phyloP scores from a whole-genome alignment of 1,140 invertebrate genomes.

The Anagrus nilaparvatae region DNA sequence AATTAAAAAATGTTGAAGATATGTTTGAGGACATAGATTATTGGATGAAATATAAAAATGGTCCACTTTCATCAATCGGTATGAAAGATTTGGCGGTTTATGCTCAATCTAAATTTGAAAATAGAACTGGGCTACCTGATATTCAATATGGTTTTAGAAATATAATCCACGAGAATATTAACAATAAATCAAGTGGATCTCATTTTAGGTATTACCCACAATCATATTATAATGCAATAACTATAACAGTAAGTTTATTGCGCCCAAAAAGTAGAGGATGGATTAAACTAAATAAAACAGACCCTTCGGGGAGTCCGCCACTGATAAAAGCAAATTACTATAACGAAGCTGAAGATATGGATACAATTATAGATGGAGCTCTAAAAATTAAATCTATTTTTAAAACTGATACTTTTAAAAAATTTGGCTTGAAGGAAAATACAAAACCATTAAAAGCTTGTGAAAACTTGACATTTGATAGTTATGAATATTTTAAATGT shows the following conservation, averaged over 20 bases:
- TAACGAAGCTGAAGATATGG: not conserved
- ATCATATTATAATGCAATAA: conserved; percentile 4
- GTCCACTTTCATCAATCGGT: not conserved
- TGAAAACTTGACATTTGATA: not conserved
- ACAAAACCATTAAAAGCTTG: not conserved
- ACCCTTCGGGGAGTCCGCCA: conserved; percentile 1
- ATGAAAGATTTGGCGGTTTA: not conserved
- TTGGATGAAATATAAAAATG: conserved; percentile 6
- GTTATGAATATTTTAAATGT: conserved; percentile 8
- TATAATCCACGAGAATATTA: not conserved
- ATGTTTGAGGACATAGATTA: conserved; percentile 2
- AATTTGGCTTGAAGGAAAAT: not conserved
- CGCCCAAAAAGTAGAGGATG: conserved; percentile 9
- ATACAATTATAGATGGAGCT: not conserved
- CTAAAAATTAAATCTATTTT: not conserved
- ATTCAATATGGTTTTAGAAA: conserved; percentile 7
- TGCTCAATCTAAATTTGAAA: conserved; percentile 5
- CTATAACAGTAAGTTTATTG: not conserved
- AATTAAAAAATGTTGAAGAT: too few species aligned
- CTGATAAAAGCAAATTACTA: conserved; percentile 6
- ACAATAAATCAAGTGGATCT: not conserved
- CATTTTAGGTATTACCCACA: not conserved
- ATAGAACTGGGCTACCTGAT: not conserved
- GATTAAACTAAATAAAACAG: not conserved
- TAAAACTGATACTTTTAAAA: conserved; percentile 4